phyloP scores from a whole-genome alignment of 23 tunicate genomes.

The Clavelina lepadiformis region DNA sequence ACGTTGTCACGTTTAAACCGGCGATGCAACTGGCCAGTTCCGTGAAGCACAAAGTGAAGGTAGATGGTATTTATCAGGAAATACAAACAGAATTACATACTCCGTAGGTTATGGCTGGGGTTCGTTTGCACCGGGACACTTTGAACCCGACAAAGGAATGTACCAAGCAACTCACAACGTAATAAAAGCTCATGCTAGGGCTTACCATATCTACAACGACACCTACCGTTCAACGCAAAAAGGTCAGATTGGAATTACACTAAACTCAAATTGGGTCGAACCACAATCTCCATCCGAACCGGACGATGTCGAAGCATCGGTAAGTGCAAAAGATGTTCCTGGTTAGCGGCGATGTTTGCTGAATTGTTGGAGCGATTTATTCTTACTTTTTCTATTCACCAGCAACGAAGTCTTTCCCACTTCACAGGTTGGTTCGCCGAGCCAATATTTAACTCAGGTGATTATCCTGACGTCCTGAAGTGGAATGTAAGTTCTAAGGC shows the following conservation, averaged over 20 bases:
- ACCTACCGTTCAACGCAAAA: constrained; percentile 48
- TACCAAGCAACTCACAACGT: constrained; percentile 72
- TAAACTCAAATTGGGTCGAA: constrained; percentile 79
- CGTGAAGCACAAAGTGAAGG: too few relatives aligned
- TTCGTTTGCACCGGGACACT: constrained; percentile 61
- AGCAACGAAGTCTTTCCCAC: constrained; percentile 69
- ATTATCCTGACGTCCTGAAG: neutral
- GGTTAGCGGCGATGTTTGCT: neutral
- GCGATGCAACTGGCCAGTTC: too few relatives aligned
- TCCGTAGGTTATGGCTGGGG: constrained; percentile 61
- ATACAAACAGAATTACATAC: neutral
- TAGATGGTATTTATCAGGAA: too few relatives aligned
- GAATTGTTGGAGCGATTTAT: neutral
- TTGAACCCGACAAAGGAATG: constrained; percentile 43
- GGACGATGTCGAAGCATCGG: constrained; percentile 58
- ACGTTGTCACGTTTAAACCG: too few relatives aligned
- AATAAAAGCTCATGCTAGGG: constrained; percentile 69
- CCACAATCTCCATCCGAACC: constrained; percentile 34
- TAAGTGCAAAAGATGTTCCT: constrained; percentile 10
- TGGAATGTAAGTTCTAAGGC: constrained; percentile 29
- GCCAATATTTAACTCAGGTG: neutral
- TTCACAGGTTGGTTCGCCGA: constrained; percentile 81
- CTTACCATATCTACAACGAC: constrained; percentile 75
- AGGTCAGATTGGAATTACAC: constrained; percentile 78
- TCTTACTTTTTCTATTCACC: neutral